Percentiles rank a stretch among this genome's conserved stretches.
Conservation (phyloP, 2,113 vertebrate genomes). For the Tor tambroides region DNA sequence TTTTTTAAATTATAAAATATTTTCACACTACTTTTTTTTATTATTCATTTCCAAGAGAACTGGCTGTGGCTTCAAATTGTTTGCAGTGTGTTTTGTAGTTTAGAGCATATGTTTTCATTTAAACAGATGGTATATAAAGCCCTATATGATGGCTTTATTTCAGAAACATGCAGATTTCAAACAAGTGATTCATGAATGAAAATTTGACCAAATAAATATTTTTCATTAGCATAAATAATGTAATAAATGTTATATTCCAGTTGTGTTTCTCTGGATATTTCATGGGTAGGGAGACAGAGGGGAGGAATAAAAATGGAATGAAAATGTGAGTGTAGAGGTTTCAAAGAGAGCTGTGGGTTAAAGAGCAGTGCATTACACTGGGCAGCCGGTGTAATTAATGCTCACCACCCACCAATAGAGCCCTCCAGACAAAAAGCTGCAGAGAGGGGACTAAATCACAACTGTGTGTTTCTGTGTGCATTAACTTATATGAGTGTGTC, state of each 20-base stretch:
- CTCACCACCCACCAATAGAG: slow-evolving; percentile 45
- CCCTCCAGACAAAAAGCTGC: slow-evolving; percentile 39
- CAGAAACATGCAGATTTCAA: background rate
- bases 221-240: background rate
- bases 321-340: slow-evolving; percentile 31
- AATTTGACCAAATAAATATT: slow-evolving; percentile 12
- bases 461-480: slow-evolving; percentile 41
- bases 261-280: background rate
- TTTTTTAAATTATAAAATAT: background rate
- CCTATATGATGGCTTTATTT: background rate
- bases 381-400: slow-evolving; percentile 57
- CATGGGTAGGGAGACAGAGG: background rate
- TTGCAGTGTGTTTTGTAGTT: background rate
- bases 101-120: slow-evolving; percentile 13
- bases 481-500: slow-evolving; percentile 16
- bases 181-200: slow-evolving; percentile 14
- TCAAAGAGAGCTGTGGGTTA: slow-evolving; percentile 45
- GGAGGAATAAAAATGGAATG: slow-evolving; percentile 6
- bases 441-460: slow-evolving; percentile 44
- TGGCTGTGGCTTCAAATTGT: background rate
- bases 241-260: slow-evolving; percentile 2
- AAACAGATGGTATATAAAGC: background rate
- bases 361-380: slow-evolving; percentile 55
- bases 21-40: background rate
- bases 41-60: background rate